Percentiles rank a stretch among this genome's conserved stretches.
phyloP scores from a whole-genome alignment of 2,888 invertebrate genomes.

The Parnassius mnemosyne region DNA sequence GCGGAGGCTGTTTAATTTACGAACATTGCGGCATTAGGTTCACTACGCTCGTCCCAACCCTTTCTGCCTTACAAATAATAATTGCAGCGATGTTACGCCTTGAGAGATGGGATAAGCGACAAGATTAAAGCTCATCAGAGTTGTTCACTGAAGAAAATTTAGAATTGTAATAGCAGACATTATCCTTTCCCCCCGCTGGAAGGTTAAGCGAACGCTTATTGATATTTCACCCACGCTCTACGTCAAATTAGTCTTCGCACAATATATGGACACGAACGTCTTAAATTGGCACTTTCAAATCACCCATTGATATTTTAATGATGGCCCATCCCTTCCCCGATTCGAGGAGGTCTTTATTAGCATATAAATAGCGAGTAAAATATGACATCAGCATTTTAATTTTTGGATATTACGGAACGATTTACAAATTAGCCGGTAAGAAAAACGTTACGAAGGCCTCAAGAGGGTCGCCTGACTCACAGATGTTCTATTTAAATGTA shows the following conservation, averaged over 20 bases:
- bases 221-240: conserved; percentile 50
- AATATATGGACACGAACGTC: conserved; percentile 36
- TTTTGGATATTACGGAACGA: conserved; percentile 78
- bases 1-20: conserved; percentile 71
- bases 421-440: conserved; percentile 80
- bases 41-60: conserved; percentile 65
- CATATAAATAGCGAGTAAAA: conserved; percentile 78
- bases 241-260: conserved; percentile 38
- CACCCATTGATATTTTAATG: conserved; percentile 78
- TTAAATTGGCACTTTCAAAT: conserved; percentile 56
- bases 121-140: conserved; percentile 72
- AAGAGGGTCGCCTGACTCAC: conserved; percentile 73
- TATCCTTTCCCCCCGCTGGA: conserved; percentile 30
- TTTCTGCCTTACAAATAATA: conserved; percentile 74
- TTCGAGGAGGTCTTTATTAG: conserved; percentile 60
- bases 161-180: conserved; percentile 59
- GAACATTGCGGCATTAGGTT: conserved; percentile 76
- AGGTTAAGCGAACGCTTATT: conserved; percentile 27
- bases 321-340: conserved; percentile 52
- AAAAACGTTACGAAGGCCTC: conserved; percentile 70
- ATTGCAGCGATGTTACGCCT: conserved; percentile 70
- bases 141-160: conserved; percentile 63
- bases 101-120: conserved; percentile 69
- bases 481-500: conserved; percentile 81
- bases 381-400: conserved; percentile 81